Evolutionary conservation across 2,797 vertebrate species (phyloP).

Genomic region (Bradypodion ventrale): DNA sequence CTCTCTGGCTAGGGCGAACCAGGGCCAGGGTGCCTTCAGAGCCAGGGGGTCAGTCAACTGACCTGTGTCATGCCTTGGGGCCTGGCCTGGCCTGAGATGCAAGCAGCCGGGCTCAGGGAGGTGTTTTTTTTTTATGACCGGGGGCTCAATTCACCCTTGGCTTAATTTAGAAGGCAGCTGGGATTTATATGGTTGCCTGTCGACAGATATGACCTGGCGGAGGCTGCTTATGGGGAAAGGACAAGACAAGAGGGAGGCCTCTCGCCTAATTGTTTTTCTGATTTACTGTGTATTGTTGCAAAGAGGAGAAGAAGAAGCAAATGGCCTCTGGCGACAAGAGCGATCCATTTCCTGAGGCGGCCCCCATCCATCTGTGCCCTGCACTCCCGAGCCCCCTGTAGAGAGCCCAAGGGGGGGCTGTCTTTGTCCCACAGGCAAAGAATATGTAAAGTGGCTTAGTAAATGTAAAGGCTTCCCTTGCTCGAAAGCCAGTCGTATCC

Average conservation of each 20-base stretch:
- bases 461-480: too few species aligned
- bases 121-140: conserved; percentile 11
- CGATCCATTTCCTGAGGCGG: conserved; percentile 54
- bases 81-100: too few species aligned
- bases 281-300: conserved; percentile 73
- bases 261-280: conserved; percentile 77
- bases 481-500: too few species aligned
- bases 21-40: too few species aligned
- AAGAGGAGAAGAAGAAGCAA: conserved; percentile 44
- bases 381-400: neutral
- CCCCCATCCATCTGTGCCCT: conserved; percentile 9
- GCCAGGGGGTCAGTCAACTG: too few species aligned
- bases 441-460: neutral
- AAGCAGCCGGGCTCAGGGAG: neutral
- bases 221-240: conserved; percentile 74
- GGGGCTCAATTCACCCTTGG: conserved; percentile 24
- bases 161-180: conserved; percentile 36
- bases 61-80: too few species aligned
- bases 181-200: conserved; percentile 68
- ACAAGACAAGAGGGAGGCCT: conserved; percentile 39
- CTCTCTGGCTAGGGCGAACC: conserved; percentile 29
- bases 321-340: conserved; percentile 53
- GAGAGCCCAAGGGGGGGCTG: neutral
- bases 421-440: neutral
- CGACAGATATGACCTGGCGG: conserved; percentile 75